These are phyloP conservation scores for Cynocephalus volans DNA, from an alignment of 2,113 vertebrate species.

Conservation along the genomic window DNA sequence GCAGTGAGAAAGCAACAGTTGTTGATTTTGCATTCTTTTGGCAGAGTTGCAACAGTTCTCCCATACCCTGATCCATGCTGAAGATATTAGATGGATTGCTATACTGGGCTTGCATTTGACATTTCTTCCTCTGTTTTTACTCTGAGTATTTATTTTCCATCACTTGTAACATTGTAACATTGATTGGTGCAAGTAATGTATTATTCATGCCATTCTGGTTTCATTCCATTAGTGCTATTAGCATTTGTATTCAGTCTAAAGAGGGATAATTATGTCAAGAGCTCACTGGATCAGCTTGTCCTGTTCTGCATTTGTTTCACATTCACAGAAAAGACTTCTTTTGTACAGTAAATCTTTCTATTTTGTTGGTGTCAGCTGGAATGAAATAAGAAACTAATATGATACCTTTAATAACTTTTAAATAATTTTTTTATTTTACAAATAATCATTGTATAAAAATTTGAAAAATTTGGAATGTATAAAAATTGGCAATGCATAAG, in stretches of 20 bases:
- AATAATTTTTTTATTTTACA: slow-evolving; percentile 50
- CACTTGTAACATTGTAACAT: slow-evolving; percentile 83
- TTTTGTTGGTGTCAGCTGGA: slow-evolving; percentile 68
- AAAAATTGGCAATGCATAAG: not conserved
- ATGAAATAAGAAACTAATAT: slow-evolving; percentile 21
- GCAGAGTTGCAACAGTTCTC: slow-evolving; percentile 49
- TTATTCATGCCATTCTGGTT: slow-evolving; percentile 89
- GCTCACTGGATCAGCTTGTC: slow-evolving; percentile 59
- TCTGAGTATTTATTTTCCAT: slow-evolving; percentile 85
- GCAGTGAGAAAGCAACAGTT: slow-evolving; percentile 76
- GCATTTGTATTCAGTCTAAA: slow-evolving; percentile 81
- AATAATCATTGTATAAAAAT: slow-evolving; percentile 36
- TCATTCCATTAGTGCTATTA: slow-evolving; percentile 88
- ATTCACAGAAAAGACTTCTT: slow-evolving; percentile 65
- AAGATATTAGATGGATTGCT: slow-evolving; percentile 82
- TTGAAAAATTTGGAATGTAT: slow-evolving; percentile 17
- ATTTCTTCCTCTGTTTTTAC: slow-evolving; percentile 84
- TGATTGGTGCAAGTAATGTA: slow-evolving; percentile 87
- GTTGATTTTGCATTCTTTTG: slow-evolving; percentile 76
- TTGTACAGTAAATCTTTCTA: slow-evolving; percentile 62
- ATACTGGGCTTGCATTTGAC: slow-evolving; percentile 82
- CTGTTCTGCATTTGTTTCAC: slow-evolving; percentile 69
- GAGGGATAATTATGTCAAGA: slow-evolving; percentile 77
- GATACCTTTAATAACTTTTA: not conserved
- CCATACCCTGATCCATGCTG: slow-evolving; percentile 57